Conservation (phyloP, 2,888 invertebrate genomes). For the Cephonodes hylas region DNA sequence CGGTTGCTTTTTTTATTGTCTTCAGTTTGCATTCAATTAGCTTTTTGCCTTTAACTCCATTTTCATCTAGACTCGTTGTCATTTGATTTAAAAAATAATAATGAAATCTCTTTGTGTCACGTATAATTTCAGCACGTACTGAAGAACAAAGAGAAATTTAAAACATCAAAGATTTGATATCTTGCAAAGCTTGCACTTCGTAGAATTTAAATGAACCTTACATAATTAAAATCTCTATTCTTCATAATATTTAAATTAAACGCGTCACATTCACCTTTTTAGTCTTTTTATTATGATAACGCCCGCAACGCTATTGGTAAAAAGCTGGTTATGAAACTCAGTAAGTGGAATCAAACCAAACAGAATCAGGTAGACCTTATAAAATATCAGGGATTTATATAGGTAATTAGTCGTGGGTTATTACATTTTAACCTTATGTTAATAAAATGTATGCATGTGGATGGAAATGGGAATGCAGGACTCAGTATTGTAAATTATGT, state of each 20-base stretch:
- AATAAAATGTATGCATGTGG: too few relatives aligned
- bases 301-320: too few relatives aligned
- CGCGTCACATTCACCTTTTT: neutral
- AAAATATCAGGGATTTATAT: too few relatives aligned
- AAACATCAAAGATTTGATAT: neutral
- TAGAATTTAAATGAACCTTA: neutral
- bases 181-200: neutral
- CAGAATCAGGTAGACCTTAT: too few relatives aligned
- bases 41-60: slow-evolving; percentile 26
- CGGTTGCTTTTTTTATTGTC: slow-evolving; percentile 38
- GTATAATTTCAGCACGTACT: too few relatives aligned
- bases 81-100: neutral
- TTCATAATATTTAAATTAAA: neutral
- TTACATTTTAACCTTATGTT: too few relatives aligned
- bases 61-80: neutral
- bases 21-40: slow-evolving; percentile 43
- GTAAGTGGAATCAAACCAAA: too few relatives aligned
- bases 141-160: neutral
- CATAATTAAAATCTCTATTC: neutral
- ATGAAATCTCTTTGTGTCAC: too few relatives aligned
- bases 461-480: too few relatives aligned
- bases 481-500: too few relatives aligned
- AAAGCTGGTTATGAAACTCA: too few relatives aligned
- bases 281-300: neutral
- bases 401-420: too few relatives aligned